Conservation (phyloP, 2,113 vertebrate species). For the Emydocephalus ijimae region DNA sequence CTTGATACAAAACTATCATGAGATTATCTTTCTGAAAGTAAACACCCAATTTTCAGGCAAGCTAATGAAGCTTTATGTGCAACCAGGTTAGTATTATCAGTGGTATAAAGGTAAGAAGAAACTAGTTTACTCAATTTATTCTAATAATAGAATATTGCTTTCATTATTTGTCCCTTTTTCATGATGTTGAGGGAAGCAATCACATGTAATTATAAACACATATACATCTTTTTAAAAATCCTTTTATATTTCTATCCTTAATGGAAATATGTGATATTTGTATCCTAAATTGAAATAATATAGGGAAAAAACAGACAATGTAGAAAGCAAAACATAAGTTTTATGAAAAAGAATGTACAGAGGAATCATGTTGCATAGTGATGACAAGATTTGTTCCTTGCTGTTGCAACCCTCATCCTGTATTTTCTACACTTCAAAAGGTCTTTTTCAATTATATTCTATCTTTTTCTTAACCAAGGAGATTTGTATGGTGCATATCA, state of each 20-base stretch:
- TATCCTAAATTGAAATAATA: neutral
- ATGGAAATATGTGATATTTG: neutral
- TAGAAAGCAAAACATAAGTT: neutral
- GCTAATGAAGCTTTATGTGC: neutral
- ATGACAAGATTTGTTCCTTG: slow-evolving; percentile 20
- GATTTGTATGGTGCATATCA: slow-evolving; percentile 39
- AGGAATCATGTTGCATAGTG: slow-evolving; percentile 7
- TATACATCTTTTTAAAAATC: neutral
- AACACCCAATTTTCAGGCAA: neutral
- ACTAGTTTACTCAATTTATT: neutral
- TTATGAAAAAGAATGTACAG: neutral
- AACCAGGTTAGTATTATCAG: neutral
- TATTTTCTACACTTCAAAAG: slow-evolving; percentile 28
- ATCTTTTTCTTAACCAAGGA: slow-evolving; percentile 37
- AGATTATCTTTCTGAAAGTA: neutral
- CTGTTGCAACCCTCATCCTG: neutral
- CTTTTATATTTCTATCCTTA: neutral
- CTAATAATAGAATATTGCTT: neutral
- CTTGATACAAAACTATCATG: neutral
- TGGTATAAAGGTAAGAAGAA: neutral
- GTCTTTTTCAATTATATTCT: slow-evolving; percentile 32
- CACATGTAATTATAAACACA: neutral
- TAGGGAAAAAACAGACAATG: neutral
- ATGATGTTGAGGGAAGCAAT: neutral
- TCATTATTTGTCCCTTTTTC: neutral